Percentiles rank a stretch among this genome's conserved stretches.
These are phyloP conservation scores for Cyanocitta stelleri DNA, from an alignment of 2,113 vertebrate species.

Conservation along the genomic window DNA sequence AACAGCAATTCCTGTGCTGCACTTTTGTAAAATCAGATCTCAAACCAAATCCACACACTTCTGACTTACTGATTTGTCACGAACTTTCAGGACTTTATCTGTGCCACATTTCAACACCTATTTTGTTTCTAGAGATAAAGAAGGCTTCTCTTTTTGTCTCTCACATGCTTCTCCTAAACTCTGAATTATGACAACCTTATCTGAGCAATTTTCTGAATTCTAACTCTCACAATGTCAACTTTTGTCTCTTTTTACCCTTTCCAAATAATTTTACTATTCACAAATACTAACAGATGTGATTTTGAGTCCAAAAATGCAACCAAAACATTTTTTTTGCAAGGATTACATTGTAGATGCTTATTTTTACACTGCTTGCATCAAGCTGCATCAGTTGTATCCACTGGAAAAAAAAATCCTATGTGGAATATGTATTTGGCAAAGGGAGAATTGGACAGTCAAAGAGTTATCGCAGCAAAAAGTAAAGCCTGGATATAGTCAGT, in stretches of 20 bases:
- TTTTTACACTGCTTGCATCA: background rate
- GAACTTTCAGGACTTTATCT: background rate
- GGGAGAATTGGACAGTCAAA: background rate
- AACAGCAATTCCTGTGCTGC: background rate
- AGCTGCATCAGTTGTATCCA: background rate
- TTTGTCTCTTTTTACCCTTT: background rate
- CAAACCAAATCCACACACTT: background rate
- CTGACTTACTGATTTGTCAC: background rate
- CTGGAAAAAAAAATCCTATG: background rate
- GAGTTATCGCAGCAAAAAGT: background rate
- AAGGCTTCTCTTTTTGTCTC: background rate
- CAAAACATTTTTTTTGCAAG: background rate
- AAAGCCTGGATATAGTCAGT: background rate
- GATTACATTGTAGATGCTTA: background rate
- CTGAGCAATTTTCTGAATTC: background rate
- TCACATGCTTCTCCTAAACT: background rate
- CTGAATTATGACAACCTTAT: background rate
- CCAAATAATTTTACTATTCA: background rate
- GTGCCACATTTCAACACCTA: background rate
- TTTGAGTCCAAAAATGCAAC: background rate
- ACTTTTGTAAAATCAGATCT: background rate
- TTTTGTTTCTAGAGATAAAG: background rate
- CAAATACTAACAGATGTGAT: background rate
- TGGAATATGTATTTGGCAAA: background rate
- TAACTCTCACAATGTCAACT: background rate